Conservation (phyloP, 1,140 invertebrate species). For the Periplaneta americana region DNA sequence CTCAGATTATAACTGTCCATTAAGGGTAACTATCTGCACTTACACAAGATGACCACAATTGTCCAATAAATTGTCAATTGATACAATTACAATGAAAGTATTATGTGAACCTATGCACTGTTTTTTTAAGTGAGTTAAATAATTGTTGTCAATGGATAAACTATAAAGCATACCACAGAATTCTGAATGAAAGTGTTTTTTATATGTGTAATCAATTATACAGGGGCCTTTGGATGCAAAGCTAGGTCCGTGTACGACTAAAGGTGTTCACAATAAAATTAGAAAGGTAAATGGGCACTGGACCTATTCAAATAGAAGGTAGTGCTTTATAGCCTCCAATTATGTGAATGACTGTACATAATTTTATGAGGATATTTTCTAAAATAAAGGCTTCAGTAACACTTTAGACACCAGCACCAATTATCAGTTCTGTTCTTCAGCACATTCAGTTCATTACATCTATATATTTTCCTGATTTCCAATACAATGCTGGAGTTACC, state of each 20-base stretch:
- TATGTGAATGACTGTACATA: neutral
- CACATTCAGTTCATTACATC: too few relatives aligned
- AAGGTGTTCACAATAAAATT: neutral
- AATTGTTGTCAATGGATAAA: neutral
- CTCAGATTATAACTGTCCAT: neutral
- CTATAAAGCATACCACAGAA: neutral
- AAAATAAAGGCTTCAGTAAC: neutral
- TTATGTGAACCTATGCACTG: neutral
- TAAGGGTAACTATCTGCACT: neutral
- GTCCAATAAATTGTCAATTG: neutral
- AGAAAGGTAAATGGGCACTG: neutral
- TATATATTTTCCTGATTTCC: too few relatives aligned
- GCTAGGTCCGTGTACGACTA: neutral
- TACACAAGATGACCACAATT: neutral
- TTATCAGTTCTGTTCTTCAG: neutral
- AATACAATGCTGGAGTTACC: too few relatives aligned
- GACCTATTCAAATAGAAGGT: neutral
- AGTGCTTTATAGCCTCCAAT: neutral
- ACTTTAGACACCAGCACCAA: neutral
- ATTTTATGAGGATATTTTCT: neutral
- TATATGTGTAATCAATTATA: neutral
- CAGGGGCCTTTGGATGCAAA: neutral
- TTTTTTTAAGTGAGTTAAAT: neutral
- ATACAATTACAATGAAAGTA: neutral
- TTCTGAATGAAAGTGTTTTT: neutral